Conservation (phyloP, 2,113 vertebrate species). For the Daphoenositta chrysoptera region DNA sequence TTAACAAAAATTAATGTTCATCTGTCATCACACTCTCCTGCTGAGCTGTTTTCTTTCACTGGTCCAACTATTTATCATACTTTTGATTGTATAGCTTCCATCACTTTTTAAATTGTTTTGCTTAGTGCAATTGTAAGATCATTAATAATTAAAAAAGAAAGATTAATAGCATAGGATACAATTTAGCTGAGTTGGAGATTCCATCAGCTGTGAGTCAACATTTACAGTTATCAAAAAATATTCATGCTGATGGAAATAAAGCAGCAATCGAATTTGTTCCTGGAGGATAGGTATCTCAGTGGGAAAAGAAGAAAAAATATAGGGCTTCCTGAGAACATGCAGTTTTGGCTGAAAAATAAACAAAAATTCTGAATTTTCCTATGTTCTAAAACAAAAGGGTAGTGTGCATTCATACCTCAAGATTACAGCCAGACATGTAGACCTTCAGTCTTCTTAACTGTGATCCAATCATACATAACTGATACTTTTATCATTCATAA, state of each 20-base stretch:
- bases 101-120: constrained; percentile 14
- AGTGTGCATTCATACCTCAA: neutral
- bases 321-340: neutral
- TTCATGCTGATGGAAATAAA: neutral
- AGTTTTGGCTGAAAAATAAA: neutral
- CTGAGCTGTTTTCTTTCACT: neutral
- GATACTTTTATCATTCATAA: neutral
- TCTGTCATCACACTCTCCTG: neutral
- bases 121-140: neutral
- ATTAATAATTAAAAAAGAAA: constrained; percentile 33
- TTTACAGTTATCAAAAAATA: neutral
- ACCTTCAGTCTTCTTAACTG: neutral
- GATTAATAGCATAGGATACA: constrained; percentile 8
- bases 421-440: neutral
- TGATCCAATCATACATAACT: neutral
- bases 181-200: neutral
- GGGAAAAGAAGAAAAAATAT: neutral
- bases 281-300: neutral
- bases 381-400: neutral
- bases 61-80: neutral
- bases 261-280: neutral
- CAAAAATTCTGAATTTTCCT: neutral
- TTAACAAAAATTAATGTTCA: neutral
- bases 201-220: constrained; percentile 24
- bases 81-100: neutral